Base-by-base conservation (phyloP, 2,888 invertebrate species). In the Amblyjoppa fuscipennis region DNA sequence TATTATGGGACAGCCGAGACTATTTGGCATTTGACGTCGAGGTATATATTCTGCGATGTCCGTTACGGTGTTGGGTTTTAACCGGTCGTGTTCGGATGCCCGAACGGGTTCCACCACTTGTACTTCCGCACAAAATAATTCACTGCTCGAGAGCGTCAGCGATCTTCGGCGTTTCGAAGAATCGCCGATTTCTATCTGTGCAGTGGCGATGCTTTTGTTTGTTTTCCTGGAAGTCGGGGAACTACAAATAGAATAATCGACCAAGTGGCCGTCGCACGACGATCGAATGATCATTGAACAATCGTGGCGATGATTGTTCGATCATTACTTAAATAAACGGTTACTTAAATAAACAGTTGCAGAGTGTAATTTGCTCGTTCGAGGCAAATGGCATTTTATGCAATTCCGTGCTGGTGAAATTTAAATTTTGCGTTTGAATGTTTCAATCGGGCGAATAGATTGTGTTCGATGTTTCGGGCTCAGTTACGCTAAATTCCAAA, bases 1-100 rank as follows among this genome's bases (percentile, higher is more conserved):
- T 71, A 56, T 80, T 13, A 80, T 71, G 34, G 75, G 45, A 34
- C 11, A 73, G 45, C 16, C 28, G 20, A 31, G 1, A 28, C 7
- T 16, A 0, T 25, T 3, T 25, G 6, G 41, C 31, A 64, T n/a
- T n/a, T 64, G 31, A 20, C 61, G 2, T 64, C 31, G 6, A 16
- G 34, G 16, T n/a, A 34, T 64, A 34, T 64, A 34, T 31, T 34
- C 34, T 31, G 61, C 61, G 16, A 64, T 34, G 34, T 31, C 16
- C 61, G 16, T 34, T 64, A 73, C 73, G 73, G n/a, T 13, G 16
- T 16, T 7, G 13, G 28, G 34, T 73, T 51, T 53, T 4, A 4
- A 45, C 13, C 16, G 45, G 16, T 45, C 45, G 16, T 45, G 16
- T 45, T 45, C 45, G 45, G 45, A 16, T 16, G 3, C 16, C 45